phyloP scores from a whole-genome alignment of 2,113 vertebrate species.

The Aix galericulata region DNA sequence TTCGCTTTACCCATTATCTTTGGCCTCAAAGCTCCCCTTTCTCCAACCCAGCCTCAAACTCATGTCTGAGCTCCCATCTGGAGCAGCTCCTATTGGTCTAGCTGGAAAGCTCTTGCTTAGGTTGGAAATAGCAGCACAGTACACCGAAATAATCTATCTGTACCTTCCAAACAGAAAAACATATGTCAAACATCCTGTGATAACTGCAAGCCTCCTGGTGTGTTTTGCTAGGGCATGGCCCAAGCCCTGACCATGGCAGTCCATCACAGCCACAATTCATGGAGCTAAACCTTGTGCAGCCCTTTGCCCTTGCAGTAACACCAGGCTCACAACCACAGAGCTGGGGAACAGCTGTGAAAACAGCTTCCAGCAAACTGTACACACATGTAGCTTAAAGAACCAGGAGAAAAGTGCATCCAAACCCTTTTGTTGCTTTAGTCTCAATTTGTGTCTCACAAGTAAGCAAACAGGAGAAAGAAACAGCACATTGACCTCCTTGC shows the following conservation, averaged over 20 bases:
- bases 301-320: not conserved
- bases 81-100: not conserved
- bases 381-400: not conserved
- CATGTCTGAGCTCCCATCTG: not conserved
- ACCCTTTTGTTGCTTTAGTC: not conserved
- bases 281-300: accelerated
- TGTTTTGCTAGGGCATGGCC: not conserved
- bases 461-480: not conserved
- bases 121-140: not conserved
- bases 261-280: not conserved
- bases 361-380: not conserved
- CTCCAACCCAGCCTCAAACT: not conserved
- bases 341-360: not conserved
- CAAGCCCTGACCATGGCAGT: accelerated
- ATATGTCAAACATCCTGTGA: not conserved
- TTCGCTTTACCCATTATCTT: not conserved
- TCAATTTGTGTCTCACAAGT: not conserved
- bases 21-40: not conserved
- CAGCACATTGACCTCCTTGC: not conserved
- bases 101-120: not conserved
- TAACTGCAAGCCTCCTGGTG: not conserved
- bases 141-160: not conserved
- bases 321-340: not conserved
- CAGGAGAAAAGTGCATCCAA: not conserved
- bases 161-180: not conserved